A percentile compares a stretch with the other conserved stretches of the same genome.
Evolutionary conservation across 2,113 vertebrate genomes (phyloP).

Genomic region (Equus przewalskii): DNA sequence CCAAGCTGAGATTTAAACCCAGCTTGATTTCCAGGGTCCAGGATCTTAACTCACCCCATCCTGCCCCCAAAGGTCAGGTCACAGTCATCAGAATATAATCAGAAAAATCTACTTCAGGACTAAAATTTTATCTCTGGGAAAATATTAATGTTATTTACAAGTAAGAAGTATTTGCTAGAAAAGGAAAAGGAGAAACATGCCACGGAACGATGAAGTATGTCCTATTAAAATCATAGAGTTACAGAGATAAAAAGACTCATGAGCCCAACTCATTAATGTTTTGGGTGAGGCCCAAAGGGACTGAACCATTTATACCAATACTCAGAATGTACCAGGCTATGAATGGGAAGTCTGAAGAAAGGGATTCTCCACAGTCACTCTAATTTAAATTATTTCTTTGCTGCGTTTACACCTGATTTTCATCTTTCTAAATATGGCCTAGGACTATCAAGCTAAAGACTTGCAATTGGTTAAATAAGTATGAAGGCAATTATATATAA

Average conservation of each 20-base stretch:
- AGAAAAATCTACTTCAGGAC: not conserved
- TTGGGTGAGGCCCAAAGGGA: not conserved
- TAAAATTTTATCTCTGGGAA: constrained; percentile 14
- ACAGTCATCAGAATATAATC: not conserved
- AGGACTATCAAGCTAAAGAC: not conserved
- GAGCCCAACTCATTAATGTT: not conserved
- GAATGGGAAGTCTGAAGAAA: not conserved
- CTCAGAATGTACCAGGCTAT: not conserved
- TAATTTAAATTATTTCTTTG: not conserved
- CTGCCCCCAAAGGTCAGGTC: not conserved
- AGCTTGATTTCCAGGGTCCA: not conserved
- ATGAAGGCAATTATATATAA: not conserved
- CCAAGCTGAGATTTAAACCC: not conserved
- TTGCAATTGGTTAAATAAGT: not conserved
- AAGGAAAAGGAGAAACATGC: not conserved
- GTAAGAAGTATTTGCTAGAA: not conserved
- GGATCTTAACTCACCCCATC: not conserved
- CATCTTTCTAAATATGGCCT: constrained; percentile 1
- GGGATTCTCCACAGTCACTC: not conserved
- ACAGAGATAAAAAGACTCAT: not conserved
- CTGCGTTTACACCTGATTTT: not conserved
- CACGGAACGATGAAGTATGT: not conserved
- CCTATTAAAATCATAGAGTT: not conserved
- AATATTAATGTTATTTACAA: not conserved
- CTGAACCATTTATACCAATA: not conserved